Evolutionary conservation across 92 coral and sea anemone genomes (phyloP).

Genomic region (Montipora capitata): DNA sequence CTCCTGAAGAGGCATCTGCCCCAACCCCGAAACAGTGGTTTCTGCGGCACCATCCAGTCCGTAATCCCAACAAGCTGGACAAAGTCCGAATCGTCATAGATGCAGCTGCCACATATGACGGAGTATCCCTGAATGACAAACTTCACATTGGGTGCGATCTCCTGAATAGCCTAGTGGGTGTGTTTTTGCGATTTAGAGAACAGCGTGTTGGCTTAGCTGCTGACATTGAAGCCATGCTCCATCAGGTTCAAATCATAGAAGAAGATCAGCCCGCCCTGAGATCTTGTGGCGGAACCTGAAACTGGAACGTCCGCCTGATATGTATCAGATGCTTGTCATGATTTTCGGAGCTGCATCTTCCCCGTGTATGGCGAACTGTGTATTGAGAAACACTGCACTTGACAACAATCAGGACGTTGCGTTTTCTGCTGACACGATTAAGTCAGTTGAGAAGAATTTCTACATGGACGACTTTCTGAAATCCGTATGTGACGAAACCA

Average conservation of each 20-base stretch:
- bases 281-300: slow-evolving; percentile 72
- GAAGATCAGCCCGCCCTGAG: slow-evolving; percentile 76
- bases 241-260: slow-evolving; percentile 41
- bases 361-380: slow-evolving; percentile 77
- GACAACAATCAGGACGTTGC: slow-evolving; percentile 52
- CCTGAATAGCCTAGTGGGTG: slow-evolving; percentile 66
- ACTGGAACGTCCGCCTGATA: slow-evolving; percentile 61
- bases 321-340: slow-evolving; percentile 76
- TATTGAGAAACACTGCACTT: slow-evolving; percentile 74
- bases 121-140: slow-evolving; percentile 55
- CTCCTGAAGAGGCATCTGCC: slow-evolving; percentile 57
- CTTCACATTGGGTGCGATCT: slow-evolving; percentile 56
- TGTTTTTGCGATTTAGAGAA: slow-evolving; percentile 74
- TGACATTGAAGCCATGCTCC: slow-evolving; percentile 84
- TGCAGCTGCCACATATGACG: slow-evolving; percentile 62
- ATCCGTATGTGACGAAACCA: slow-evolving; percentile 57
- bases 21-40: slow-evolving; percentile 45
- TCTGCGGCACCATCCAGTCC: slow-evolving; percentile 67
- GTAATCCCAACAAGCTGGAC: slow-evolving; percentile 67
- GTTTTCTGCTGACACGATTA: slow-evolving; percentile 46
- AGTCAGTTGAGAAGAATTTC: slow-evolving; percentile 59
- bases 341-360: slow-evolving; percentile 85
- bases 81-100: slow-evolving; percentile 74
- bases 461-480: slow-evolving; percentile 75
- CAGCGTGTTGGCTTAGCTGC: slow-evolving; percentile 70